Evolutionary conservation across 2,113 vertebrate genomes (phyloP).

Genomic region (Bufo bufo): DNA sequence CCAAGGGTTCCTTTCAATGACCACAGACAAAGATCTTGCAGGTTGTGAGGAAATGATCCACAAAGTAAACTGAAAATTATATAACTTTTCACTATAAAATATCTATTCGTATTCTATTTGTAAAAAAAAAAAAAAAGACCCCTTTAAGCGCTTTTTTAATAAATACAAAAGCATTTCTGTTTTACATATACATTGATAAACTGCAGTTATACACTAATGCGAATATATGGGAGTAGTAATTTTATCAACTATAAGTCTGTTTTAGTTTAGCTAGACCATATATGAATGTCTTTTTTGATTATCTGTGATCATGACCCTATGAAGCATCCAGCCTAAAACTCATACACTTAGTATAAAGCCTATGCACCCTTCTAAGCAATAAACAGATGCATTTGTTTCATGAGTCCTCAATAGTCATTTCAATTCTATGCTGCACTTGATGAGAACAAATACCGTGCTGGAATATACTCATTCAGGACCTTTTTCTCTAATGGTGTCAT

Average conservation of each 20-base stretch:
- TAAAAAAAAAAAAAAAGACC: too few species aligned
- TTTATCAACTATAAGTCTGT: not conserved
- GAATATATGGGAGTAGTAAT: not conserved
- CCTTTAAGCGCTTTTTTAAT: not conserved
- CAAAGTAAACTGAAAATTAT: too few species aligned
- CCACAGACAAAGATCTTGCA: too few species aligned
- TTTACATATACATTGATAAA: not conserved
- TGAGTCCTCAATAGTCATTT: not conserved
- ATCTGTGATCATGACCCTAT: not conserved
- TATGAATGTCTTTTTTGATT: not conserved
- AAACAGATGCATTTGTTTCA: slow-evolving; percentile 10
- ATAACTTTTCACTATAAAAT: too few species aligned
- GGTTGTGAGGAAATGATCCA: too few species aligned
- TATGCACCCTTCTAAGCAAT: not conserved
- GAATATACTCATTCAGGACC: not conserved
- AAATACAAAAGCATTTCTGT: not conserved
- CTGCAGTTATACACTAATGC: not conserved
- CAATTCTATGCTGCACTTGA: slow-evolving; percentile 11
- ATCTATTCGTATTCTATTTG: too few species aligned
- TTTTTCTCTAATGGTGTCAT: not conserved
- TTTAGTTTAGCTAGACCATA: not conserved
- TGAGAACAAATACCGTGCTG: not conserved
- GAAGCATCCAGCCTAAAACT: not conserved
- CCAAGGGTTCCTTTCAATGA: too few species aligned
- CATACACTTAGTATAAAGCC: not conserved